Percentiles rank a stretch among this genome's conserved stretches.
These are phyloP conservation scores for Amazona vittata DNA, from an alignment of 2,113 vertebrate genomes.

Conservation along the genomic window DNA sequence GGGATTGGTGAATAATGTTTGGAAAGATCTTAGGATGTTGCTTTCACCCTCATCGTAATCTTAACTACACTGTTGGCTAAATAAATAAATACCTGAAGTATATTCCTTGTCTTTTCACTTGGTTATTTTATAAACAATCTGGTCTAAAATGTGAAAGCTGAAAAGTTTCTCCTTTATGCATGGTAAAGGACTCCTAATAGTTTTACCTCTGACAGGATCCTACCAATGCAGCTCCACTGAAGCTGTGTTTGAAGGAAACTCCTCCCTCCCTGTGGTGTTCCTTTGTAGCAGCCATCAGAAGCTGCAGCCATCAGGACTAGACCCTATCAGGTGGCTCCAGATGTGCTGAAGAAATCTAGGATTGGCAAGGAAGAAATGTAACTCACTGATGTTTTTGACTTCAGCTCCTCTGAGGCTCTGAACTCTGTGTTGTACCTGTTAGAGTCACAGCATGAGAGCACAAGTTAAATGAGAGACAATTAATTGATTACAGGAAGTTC, in stretches of 20 bases:
- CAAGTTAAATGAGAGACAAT: conserved; percentile 26
- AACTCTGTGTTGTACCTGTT: not conserved
- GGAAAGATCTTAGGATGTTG: not conserved
- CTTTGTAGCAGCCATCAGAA: not conserved
- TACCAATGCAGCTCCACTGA: not conserved
- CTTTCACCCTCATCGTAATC: not conserved
- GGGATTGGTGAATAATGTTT: not conserved
- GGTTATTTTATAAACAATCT: not conserved
- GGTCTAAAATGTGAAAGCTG: not conserved
- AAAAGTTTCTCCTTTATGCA: not conserved
- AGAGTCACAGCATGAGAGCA: not conserved
- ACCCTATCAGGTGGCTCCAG: not conserved
- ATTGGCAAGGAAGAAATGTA: not conserved
- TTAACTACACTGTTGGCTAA: not conserved
- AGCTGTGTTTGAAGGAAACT: not conserved
- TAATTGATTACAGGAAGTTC: conserved; percentile 56
- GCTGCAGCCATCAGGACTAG: rapidly evolving
- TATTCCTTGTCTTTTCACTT: not conserved
- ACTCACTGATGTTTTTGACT: not conserved
- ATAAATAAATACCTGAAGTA: not conserved
- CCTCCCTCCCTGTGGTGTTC: not conserved
- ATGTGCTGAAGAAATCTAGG: not conserved
- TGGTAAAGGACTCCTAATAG: not conserved
- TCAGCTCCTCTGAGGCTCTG: not conserved
- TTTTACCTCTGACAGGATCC: not conserved